Conservation (phyloP, 2,113 vertebrate genomes). For the Condylura cristata region DNA sequence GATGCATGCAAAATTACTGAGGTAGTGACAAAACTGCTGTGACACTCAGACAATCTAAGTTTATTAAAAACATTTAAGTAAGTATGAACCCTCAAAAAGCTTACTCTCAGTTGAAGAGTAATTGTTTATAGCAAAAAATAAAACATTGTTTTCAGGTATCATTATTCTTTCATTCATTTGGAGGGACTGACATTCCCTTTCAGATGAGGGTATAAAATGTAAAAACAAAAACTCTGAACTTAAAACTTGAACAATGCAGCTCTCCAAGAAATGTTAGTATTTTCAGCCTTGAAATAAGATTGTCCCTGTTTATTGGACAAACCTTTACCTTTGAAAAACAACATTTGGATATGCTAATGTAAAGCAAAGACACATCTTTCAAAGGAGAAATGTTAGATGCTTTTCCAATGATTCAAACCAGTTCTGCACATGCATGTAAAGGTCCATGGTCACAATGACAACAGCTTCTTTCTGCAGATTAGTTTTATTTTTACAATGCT, state of each 20-base stretch:
- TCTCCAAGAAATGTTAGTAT: neutral
- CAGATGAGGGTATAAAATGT: neutral
- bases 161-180: conserved; percentile 24
- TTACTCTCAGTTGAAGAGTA: neutral
- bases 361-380: conserved; percentile 10
- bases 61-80: neutral
- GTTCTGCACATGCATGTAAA: neutral
- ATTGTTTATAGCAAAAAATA: neutral
- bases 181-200: neutral
- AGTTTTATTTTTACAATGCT: neutral
- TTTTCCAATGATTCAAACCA: neutral
- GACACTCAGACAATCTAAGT: conserved; percentile 5
- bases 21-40: neutral
- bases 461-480: neutral
- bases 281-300: conserved; percentile 16
- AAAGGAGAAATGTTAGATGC: conserved; percentile 7
- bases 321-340: neutral
- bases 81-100: neutral
- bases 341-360: neutral
- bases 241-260: neutral
- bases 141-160: neutral
- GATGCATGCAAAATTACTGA: conserved; percentile 16
- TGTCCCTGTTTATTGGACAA: neutral
- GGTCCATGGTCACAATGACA: neutral
- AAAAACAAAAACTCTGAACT: neutral